Percentiles rank a stretch among this genome's conserved stretches.
phyloP scores from a whole-genome alignment of 2,797 vertebrate species.

The Trachops cirrhosus region DNA sequence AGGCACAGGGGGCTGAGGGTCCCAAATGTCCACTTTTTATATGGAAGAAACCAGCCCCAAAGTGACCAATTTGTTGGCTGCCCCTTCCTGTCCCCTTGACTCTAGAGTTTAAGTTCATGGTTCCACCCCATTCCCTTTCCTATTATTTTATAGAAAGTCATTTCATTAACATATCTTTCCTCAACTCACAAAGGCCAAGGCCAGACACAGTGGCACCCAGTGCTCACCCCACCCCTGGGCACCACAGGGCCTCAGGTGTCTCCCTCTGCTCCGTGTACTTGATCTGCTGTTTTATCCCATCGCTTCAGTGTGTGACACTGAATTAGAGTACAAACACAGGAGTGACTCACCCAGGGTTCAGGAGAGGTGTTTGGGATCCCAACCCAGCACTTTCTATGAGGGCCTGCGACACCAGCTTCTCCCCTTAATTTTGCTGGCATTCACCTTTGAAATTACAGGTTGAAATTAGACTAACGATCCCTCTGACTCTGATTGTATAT shows the following conservation, averaged over 20 bases:
- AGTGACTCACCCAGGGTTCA: not conserved
- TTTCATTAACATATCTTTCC: not conserved
- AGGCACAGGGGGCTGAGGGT: not conserved
- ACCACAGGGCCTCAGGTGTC: rapidly evolving
- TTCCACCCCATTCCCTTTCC: not conserved
- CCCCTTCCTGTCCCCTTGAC: not conserved
- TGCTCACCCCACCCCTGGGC: rapidly evolving
- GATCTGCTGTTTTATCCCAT: not conserved
- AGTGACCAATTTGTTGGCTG: not conserved
- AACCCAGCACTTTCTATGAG: rapidly evolving
- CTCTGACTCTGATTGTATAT: not conserved
- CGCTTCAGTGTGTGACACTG: not conserved
- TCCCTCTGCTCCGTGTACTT: not conserved
- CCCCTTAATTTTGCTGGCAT: not conserved
- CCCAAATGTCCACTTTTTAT: not conserved
- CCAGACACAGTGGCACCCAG: not conserved
- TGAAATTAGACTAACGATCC: not conserved
- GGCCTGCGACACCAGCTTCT: not conserved
- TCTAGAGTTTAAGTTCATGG: not conserved
- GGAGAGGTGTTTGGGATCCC: not conserved
- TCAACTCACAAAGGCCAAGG: not conserved
- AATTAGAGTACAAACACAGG: not conserved
- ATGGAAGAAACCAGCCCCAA: not conserved
- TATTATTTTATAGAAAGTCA: not conserved
- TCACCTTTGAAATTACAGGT: not conserved